Evolutionary conservation across 2,797 vertebrate species (phyloP), one percentile per base, ranked within the genome.

Genomic region (Spinus olivaceus): DNA sequence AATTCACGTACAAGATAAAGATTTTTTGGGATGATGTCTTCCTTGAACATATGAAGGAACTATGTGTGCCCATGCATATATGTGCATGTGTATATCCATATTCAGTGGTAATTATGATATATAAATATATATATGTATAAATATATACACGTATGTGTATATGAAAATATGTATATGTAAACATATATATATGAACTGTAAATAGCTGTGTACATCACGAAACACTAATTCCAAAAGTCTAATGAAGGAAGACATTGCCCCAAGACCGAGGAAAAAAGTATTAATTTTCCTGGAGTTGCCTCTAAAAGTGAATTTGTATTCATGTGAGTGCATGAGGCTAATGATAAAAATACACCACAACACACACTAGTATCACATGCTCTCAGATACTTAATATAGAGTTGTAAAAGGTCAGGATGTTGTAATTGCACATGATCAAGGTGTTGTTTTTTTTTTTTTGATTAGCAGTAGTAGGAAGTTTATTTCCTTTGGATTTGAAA

Each of bases 351-450:
- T 63, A 70, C 14, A 19, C 6, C 47, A 50, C 15, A 79, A 54
- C 28, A 44, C 8, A 44, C 8, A 8, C 10, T 61, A 54, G n/a
- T n/a, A 77, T 57, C 77, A 63, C 47, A 41, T 41, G 44, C 19
- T 90, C 61, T 84, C 42, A 88, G 24, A 61, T 60, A 59, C 67
- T 86, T 90, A 86, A 88, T 72, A 84, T 24, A 59, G 28, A 41
- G 16, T 53, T 95, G 70, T 1, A 86, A 95, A 96, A 86, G 63
- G 20, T 90, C 88, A 85, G 56, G 74, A 79, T 86, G 21, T 35
- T 91, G 39, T 94, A 95, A 94, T 77, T 95, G 44, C 5, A 5
- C 63, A n/a, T 37, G 6, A 92, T 19, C 32, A 81, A 79, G 35
- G 39, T 39, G 4, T 35, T 35, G 35, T 37, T 37, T 37, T 37